Evolutionary conservation across 2,797 vertebrate species (phyloP), one percentile per base, ranked within the genome.

Genomic region (Furcifer pardalis): DNA sequence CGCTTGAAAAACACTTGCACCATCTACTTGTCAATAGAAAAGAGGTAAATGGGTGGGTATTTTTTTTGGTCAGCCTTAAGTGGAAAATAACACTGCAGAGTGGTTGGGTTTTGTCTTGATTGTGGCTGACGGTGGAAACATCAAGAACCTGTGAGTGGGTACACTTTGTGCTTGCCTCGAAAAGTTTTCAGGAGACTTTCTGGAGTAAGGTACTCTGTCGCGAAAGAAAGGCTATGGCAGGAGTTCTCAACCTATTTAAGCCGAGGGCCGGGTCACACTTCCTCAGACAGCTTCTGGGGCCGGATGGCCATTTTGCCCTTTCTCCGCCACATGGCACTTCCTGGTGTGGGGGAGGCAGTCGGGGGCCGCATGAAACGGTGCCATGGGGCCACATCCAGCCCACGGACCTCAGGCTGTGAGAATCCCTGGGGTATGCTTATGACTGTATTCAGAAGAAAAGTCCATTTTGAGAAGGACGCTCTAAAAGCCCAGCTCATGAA

Each of bases 1-100:
- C 95, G 90, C 85, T 93, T 98, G 74, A 91, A 78, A 77, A 95
- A 95, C 10, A 77, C 95, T 83, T 97, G 97, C 90, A 95, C 95
- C 0, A 66, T 97, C 90, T 97, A 97, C 86, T 92, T 99, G 35
- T 97, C 97, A 0, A 90, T 98, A 76, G 98, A 99, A 92, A 99
- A 97, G 93, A 96, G 98, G 98, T 98, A 81, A 93, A 89, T 77
- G 2, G 62, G 13, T 5, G 12, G n/a, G n/a, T n/a, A n/a, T n/a
- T n/a, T n/a, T 0, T 0, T n/a, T 79, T 68, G n/a, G n/a, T 32
- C 59, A 19, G 25, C 75, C 75, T 35, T 37, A 19, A 30, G 60
- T n/a, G 32, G 62, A 68, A 79, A 72, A 88, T 73, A 0, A n/a
- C 19, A 40, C 25, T 56, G 8, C 52, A 80, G 10, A 27, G 1